Conservation (phyloP, 2,888 invertebrate species). For the Leptopterna dolabrata region DNA sequence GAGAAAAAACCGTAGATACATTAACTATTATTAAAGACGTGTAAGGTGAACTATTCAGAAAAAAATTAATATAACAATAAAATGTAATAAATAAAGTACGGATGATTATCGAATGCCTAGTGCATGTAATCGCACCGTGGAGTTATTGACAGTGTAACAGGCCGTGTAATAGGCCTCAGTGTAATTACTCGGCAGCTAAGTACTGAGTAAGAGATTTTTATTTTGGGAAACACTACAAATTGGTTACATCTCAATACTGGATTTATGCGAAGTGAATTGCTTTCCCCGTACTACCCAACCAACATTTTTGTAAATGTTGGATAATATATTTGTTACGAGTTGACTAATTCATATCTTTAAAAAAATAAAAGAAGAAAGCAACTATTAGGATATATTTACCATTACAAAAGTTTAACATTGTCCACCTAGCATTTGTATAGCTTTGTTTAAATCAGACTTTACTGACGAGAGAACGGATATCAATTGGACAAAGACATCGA, state of each 20-base stretch:
- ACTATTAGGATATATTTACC: not conserved
- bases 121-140: too few species aligned
- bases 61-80: too few species aligned
- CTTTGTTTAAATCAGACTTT: not conserved
- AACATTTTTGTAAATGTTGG: conserved; percentile 21
- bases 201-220: not conserved
- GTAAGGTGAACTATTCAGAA: too few species aligned
- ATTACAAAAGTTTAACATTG: not conserved
- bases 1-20: too few species aligned
- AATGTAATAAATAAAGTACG: too few species aligned
- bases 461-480: not conserved
- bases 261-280: not conserved
- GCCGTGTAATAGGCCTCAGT: too few species aligned
- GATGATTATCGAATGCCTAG: too few species aligned
- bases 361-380: not conserved
- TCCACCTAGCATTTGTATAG: conserved; percentile 22
- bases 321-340: conserved; percentile 17
- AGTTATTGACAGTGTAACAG: too few species aligned
- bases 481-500: conserved; percentile 28
- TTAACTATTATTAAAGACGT: too few species aligned
- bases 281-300: not conserved
- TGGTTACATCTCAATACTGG: not conserved
- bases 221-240: not conserved
- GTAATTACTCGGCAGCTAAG: too few species aligned
- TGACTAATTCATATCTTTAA: conserved; percentile 24